These are phyloP conservation scores for Ammospiza maritima DNA, from an alignment of 2,797 vertebrate species.

Conservation along the genomic window DNA sequence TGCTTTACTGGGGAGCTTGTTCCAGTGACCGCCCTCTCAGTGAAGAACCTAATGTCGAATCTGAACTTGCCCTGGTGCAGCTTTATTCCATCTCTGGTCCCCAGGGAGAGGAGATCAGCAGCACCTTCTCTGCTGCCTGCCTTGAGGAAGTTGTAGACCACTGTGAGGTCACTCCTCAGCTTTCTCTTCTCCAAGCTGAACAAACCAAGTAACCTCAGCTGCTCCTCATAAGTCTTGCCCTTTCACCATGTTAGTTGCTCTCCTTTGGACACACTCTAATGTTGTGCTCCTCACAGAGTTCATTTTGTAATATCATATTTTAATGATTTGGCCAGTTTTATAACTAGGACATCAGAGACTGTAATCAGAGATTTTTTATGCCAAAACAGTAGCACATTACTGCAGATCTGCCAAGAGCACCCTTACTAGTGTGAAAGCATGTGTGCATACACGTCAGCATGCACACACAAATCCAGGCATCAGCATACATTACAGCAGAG, in stretches of 20 bases:
- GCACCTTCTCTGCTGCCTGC: fast-evolving
- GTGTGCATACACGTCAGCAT: neutral
- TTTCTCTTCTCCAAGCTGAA: neutral
- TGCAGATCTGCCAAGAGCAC: neutral
- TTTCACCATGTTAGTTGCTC: neutral
- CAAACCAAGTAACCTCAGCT: neutral
- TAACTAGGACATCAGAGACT: neutral
- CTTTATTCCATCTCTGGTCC: neutral
- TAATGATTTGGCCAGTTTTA: neutral
- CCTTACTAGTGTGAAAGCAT: neutral
- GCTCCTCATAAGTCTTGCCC: neutral
- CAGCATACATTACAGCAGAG: neutral
- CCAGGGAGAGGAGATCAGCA: neutral
- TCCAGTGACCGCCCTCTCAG: neutral
- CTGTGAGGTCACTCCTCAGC: neutral
- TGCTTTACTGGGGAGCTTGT: neutral
- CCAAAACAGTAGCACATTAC: neutral
- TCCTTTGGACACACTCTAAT: neutral
- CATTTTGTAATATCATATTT: neutral
- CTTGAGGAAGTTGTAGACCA: neutral
- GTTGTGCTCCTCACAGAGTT: neutral
- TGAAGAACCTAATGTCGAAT: neutral
- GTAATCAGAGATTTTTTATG: neutral
- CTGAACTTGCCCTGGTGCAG: neutral
- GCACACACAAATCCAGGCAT: neutral